A percentile compares a stretch with the other conserved stretches of the same genome.
Conservation (phyloP, 2,113 vertebrate species). For the Pluvialis apricaria region DNA sequence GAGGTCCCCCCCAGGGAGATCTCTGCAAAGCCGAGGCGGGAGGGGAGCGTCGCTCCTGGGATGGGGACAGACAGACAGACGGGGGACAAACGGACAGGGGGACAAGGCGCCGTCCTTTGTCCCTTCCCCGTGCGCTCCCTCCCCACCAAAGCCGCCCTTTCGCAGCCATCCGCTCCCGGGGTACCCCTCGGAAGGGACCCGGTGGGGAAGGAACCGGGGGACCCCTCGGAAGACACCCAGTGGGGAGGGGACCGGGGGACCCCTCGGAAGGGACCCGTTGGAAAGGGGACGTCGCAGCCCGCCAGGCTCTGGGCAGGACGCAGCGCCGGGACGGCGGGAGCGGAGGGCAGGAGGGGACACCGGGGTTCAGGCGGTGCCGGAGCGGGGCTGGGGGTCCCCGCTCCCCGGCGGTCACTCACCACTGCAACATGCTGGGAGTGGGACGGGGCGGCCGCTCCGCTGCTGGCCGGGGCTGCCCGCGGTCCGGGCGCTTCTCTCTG, state of each 20-base stretch:
- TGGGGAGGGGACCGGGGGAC: not conserved
- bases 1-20: not conserved
- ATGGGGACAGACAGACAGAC: not conserved
- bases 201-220: not conserved
- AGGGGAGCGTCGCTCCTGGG: not conserved
- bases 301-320: not conserved
- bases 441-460: conserved; percentile 8
- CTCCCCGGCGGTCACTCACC: conserved; percentile 59
- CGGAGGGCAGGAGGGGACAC: not conserved
- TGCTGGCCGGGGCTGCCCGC: conserved; percentile 32
- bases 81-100: not conserved
- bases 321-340: not conserved
- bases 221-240: not conserved
- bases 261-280: not conserved
- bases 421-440: conserved; percentile 71
- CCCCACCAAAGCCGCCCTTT: not conserved
- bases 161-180: not conserved
- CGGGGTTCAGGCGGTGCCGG: not conserved
- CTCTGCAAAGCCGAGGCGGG: not conserved
- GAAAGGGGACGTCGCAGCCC: not conserved
- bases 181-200: not conserved
- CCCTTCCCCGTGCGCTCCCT: not conserved
- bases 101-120: not conserved
- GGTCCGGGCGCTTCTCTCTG: conserved; percentile 30
- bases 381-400: not conserved